Evolutionary conservation across 2,888 invertebrate species (phyloP).

Genomic region (Megaustenia siamemsis): DNA sequence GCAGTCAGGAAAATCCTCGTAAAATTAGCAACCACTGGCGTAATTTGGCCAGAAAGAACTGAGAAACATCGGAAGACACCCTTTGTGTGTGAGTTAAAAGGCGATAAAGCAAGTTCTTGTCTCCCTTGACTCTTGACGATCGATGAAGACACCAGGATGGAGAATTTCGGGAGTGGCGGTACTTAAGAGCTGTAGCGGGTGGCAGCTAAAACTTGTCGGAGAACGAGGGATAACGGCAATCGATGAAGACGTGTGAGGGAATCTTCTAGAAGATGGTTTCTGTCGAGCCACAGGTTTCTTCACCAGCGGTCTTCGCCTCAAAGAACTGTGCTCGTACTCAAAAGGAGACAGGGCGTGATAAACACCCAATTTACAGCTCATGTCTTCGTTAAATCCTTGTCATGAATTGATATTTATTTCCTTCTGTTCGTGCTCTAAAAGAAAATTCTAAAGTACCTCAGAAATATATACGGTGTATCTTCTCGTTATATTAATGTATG

Average conservation of each 20-base stretch:
- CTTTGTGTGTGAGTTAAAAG: neutral
- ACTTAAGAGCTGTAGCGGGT: neutral
- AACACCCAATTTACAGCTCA: too few relatives aligned
- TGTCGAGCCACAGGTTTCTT: neutral
- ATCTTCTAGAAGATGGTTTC: conserved; percentile 16
- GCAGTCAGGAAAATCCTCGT: too few relatives aligned
- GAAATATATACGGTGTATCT: too few relatives aligned
- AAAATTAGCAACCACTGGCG: too few relatives aligned
- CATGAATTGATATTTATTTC: too few relatives aligned
- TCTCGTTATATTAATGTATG: too few relatives aligned
- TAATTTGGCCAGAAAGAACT: neutral
- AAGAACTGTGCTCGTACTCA: too few relatives aligned
- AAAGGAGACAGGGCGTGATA: too few relatives aligned
- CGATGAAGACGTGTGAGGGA: conserved; percentile 32
- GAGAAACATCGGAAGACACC: neutral
- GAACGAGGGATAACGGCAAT: neutral
- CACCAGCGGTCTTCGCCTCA: neutral
- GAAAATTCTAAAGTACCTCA: too few relatives aligned
- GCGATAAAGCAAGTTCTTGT: neutral
- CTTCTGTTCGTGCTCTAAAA: too few relatives aligned
- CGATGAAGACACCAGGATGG: conserved; percentile 12
- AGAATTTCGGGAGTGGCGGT: neutral
- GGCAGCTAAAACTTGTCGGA: neutral
- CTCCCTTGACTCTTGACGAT: neutral
- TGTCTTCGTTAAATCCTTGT: too few relatives aligned